Base-by-base conservation (phyloP, 2,888 invertebrate genomes). In the Dendrolimus pini region DNA sequence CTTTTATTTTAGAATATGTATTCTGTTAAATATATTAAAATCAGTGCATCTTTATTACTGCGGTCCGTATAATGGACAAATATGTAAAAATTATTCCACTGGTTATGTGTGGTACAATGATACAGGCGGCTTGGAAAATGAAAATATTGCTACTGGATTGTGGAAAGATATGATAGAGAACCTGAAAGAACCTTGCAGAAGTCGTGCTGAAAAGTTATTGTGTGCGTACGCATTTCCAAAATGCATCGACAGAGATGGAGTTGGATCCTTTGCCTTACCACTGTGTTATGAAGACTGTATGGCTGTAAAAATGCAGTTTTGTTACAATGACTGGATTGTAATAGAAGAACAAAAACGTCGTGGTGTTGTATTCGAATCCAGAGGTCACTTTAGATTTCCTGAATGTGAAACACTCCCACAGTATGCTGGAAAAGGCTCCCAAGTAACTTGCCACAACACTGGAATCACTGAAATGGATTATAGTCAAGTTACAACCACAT, bases 271-370 rank as follows among this genome's bases (percentile, higher is more conserved):
- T 62, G 94, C 93, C 57, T 89, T 97, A 60, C 96, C 97, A 7
- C 89, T 98, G 7, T 98, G 98, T 84, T 96, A 96, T 75, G 98
- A 98, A 91, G 98, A 98, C 79, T 99, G 98, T 79, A 93, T 96
- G 78, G 98, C 98, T 58, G 96, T 97, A 41, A 95, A 95, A 78
- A 94, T 96, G 80, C 94, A 97, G 74, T 96, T 97, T 85, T 99
- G 98, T 84, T 97, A 96, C 82, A 96, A 95, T 76, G 97, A 98
- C 78, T 98, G 98, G 98, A 95, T 96, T 41, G 89, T 96, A 59
- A 94, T 98, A 59, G 97, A 97, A 83, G 96, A 97, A 74, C 96
- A 96, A 78, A 97, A 97, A 78, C 93, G 93, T 61, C 92, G 94
- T 61, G 94, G 95, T 54, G 94, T 96, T 61, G 95, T 92, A 77